Percentiles rank a stretch among this genome's conserved stretches.
Conservation (phyloP, 2,888 invertebrate genomes). For the Ecdyonurus torrentis region DNA sequence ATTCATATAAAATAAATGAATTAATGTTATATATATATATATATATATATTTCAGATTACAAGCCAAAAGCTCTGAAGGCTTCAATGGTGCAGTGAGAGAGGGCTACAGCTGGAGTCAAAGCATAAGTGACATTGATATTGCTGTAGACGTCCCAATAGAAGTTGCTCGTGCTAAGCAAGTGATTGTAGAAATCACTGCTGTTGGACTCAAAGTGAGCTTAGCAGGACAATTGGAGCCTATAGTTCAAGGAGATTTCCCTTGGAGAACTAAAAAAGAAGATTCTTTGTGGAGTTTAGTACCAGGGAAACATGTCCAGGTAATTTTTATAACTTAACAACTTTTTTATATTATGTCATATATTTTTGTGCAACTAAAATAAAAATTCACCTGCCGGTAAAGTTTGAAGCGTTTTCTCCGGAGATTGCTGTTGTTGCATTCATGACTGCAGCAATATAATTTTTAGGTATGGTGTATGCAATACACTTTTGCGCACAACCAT, state of each 20-base stretch:
- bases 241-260: slow-evolving; percentile 47
- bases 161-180: slow-evolving; percentile 44
- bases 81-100: slow-evolving; percentile 69
- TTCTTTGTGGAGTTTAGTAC: slow-evolving; percentile 56
- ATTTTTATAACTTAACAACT: slow-evolving; percentile 30
- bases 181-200: slow-evolving; percentile 42
- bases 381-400: too few relatives aligned
- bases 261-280: slow-evolving; percentile 52
- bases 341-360: too few relatives aligned
- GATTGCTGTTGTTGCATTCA: too few relatives aligned
- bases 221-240: slow-evolving; percentile 12
- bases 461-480: too few relatives aligned
- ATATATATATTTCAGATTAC: background rate
- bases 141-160: slow-evolving; percentile 30
- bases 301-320: slow-evolving; percentile 42
- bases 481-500: too few relatives aligned
- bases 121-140: slow-evolving; percentile 50
- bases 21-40: background rate
- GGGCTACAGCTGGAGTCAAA: slow-evolving; percentile 73
- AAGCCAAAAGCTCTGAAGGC: slow-evolving; percentile 29
- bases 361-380: too few relatives aligned
- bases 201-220: slow-evolving; percentile 22
- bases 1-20: background rate
- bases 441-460: too few relatives aligned
- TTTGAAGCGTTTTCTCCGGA: too few relatives aligned